These are phyloP conservation scores for Neoniphon sammara DNA, from an alignment of 2,797 vertebrate genomes.

Conservation along the genomic window DNA sequence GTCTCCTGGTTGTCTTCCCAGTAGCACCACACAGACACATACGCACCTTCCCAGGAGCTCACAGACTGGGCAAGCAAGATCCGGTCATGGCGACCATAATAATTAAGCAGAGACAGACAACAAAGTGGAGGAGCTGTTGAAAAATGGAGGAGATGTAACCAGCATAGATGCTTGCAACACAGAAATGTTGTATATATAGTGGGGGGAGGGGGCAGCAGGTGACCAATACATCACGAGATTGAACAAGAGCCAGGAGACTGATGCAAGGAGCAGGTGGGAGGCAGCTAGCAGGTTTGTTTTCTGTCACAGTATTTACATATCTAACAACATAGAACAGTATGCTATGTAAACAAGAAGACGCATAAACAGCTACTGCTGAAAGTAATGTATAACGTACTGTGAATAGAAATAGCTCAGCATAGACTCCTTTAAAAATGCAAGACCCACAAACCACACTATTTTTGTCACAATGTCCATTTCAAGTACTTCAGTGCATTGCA, in stretches of 20 bases:
- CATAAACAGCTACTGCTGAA: neutral
- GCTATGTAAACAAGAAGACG: no score
- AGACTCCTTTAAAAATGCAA: neutral
- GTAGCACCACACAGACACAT: slow-evolving; percentile 27
- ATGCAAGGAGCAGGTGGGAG: neutral
- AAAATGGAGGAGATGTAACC: slow-evolving; percentile 56
- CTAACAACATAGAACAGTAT: no score
- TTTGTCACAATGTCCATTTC: neutral
- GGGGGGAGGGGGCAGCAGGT: neutral
- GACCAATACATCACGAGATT: neutral
- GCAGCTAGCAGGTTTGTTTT: neutral
- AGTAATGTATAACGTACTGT: neutral
- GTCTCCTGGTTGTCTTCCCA: slow-evolving; percentile 2
- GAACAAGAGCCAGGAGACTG: neutral
- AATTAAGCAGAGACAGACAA: slow-evolving; percentile 70
- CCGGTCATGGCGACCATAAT: slow-evolving; percentile 64
- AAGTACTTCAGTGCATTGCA: no score
- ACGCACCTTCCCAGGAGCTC: slow-evolving; percentile 66
- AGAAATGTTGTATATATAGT: slow-evolving; percentile 9
- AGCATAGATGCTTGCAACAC: slow-evolving; percentile 27
- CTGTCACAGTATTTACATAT: no score
- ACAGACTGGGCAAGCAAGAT: slow-evolving; percentile 58
- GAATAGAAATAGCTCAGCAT: neutral
- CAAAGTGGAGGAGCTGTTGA: slow-evolving; percentile 64
- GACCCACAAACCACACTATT: neutral